A percentile compares a stretch with the other conserved stretches of the same genome.
These are phyloP conservation scores for Chloromyia formosa DNA, from an alignment of 2,888 invertebrate species.

Conservation along the genomic window DNA sequence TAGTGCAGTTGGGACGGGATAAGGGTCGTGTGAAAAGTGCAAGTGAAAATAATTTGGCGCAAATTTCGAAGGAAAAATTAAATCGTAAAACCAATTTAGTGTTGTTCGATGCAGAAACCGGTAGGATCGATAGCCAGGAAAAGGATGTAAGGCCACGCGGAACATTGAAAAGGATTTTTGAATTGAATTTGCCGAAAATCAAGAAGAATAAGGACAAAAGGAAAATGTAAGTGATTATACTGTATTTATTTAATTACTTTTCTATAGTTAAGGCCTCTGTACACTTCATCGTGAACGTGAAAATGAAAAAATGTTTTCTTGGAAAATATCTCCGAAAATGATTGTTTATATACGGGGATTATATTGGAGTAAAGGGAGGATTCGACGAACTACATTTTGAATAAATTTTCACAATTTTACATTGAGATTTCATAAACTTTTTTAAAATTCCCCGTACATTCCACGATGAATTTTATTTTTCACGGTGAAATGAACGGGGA, in stretches of 20 bases:
- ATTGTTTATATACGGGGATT: too few species aligned
- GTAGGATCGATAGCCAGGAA: not conserved
- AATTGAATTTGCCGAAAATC: conserved; percentile 41
- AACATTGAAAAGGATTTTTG: conserved; percentile 45
- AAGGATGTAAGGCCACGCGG: not conserved
- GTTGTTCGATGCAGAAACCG: not conserved
- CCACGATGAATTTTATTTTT: too few species aligned
- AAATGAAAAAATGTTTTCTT: too few species aligned
- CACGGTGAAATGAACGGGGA: too few species aligned
- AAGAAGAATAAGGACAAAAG: conserved; percentile 26
- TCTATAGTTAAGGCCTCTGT: too few species aligned
- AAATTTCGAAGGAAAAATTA: conserved; percentile 30
- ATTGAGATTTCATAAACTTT: too few species aligned
- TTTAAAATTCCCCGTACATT: too few species aligned
- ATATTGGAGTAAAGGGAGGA: too few species aligned
- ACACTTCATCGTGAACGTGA: too few species aligned
- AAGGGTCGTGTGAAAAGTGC: conserved; percentile 45
- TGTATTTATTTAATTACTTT: not conserved
- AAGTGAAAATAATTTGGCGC: conserved; percentile 50
- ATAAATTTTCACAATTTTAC: too few species aligned
- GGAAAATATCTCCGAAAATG: too few species aligned
- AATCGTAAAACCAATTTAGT: conserved; percentile 35
- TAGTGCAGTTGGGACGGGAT: conserved; percentile 39
- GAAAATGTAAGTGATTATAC: conserved; percentile 12
- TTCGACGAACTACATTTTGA: too few species aligned